phyloP scores from a whole-genome alignment of 1,140 invertebrate species.

The Ceratitis capitata region DNA sequence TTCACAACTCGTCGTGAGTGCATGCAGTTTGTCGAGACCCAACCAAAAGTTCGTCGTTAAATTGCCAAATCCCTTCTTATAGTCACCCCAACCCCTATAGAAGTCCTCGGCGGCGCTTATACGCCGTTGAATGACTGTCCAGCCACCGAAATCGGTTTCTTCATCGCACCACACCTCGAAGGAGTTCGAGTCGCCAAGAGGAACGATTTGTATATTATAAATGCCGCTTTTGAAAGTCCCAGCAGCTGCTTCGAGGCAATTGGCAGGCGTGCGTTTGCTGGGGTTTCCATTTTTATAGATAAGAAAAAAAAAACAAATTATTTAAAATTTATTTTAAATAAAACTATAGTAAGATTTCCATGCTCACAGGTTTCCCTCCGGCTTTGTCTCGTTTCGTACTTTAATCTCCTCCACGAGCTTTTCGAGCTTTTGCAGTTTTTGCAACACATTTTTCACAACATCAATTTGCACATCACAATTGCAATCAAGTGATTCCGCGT shows the following conservation, averaged over 20 bases:
- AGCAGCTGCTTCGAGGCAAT: neutral
- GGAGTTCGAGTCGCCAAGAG: neutral
- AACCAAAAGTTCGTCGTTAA: neutral
- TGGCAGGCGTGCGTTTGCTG: neutral
- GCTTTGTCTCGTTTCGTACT: neutral
- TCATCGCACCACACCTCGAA: neutral
- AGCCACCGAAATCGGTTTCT: neutral
- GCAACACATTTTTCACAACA: neutral
- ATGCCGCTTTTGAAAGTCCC: neutral
- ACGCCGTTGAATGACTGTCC: neutral
- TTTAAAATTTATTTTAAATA: neutral
- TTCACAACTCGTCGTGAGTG: neutral
- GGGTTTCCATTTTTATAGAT: neutral
- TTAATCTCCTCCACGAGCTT: neutral
- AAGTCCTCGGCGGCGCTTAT: neutral
- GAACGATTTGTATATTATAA: neutral
- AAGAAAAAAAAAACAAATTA: neutral
- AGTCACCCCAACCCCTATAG: neutral
- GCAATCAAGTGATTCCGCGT: neutral
- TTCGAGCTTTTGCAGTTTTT: neutral
- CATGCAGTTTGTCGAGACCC: neutral
- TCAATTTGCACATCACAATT: neutral
- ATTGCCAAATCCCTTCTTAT: neutral
- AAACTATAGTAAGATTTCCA: neutral
- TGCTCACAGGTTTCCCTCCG: neutral